Evolutionary conservation across 2,888 invertebrate species (phyloP).

Genomic region (Orthosia gracilis): DNA sequence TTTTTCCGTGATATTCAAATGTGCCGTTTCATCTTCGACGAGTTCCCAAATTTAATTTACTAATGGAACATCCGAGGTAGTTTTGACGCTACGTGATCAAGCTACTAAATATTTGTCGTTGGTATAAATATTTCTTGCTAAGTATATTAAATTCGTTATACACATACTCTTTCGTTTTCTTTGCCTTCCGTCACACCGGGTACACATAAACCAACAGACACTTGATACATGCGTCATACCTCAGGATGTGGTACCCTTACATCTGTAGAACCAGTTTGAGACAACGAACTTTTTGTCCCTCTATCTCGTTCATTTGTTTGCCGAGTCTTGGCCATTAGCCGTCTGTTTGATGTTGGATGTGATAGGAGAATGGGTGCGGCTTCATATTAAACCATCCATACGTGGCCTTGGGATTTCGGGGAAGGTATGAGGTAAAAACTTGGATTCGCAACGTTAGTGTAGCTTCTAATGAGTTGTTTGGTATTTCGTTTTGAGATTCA

Average conservation of each 20-base stretch:
- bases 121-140: conserved; percentile 4
- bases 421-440: conserved; percentile 63
- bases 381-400: conserved; percentile 52
- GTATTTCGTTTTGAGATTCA: conserved; percentile 42
- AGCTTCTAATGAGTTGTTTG: conserved; percentile 53
- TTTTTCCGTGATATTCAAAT: conserved; percentile 18
- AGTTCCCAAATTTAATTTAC: conserved; percentile 25
- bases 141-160: conserved; percentile 41
- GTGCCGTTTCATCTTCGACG: conserved; percentile 6
- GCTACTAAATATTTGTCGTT: conserved; percentile 24
- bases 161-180: conserved; percentile 43
- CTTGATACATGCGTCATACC: conserved; percentile 79
- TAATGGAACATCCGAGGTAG: conserved; percentile 22
- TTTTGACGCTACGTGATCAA: conserved; percentile 5
- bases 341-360: conserved; percentile 71
- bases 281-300: conserved; percentile 79
- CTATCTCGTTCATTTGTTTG: conserved; percentile 82
- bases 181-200: conserved; percentile 49
- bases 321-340: conserved; percentile 79
- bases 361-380: conserved; percentile 72
- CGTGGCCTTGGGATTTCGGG: conserved; percentile 67
- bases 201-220: conserved; percentile 61
- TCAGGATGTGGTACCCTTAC: conserved; percentile 83
- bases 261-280: conserved; percentile 81
- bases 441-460: conserved; percentile 39